A percentile compares a stretch with the other conserved stretches of the same genome.
These are phyloP conservation scores for Penaeus chinensis DNA, from an alignment of 1,140 invertebrate genomes.

Conservation along the genomic window DNA sequence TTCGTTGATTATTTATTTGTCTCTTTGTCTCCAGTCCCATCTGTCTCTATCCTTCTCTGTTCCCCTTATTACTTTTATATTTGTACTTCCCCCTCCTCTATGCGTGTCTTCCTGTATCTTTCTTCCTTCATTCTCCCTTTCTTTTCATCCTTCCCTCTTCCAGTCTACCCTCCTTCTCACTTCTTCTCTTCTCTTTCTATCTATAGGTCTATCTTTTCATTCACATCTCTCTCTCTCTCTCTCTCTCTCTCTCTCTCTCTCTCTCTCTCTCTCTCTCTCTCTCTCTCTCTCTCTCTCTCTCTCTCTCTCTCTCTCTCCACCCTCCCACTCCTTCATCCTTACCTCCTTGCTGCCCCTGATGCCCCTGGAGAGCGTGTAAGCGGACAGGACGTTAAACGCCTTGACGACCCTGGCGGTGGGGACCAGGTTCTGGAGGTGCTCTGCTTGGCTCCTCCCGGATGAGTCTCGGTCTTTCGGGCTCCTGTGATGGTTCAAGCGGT, in stretches of 20 bases:
- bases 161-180: no score
- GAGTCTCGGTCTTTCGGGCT: neutral
- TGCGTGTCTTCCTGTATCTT: no score
- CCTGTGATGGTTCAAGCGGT: neutral
- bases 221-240: no score
- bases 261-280: neutral
- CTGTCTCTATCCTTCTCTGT: no score
- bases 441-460: slow-evolving; percentile 53
- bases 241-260: neutral
- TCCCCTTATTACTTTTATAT: no score
- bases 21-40: no score
- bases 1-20: no score
- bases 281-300: neutral
- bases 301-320: neutral
- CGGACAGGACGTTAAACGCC: slow-evolving; percentile 62
- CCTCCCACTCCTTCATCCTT: neutral
- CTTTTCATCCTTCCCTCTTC: no score
- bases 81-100: no score
- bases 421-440: slow-evolving; percentile 48
- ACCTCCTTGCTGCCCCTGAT: slow-evolving; percentile 59
- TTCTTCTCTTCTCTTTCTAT: no score
- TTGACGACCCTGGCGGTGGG: slow-evolving; percentile 55
- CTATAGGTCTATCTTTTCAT: no score
- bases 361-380: slow-evolving; percentile 61
- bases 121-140: no score